Conservation (phyloP, 2,797 vertebrate genomes). For the Xiphorhynchus erythropygius region DNA sequence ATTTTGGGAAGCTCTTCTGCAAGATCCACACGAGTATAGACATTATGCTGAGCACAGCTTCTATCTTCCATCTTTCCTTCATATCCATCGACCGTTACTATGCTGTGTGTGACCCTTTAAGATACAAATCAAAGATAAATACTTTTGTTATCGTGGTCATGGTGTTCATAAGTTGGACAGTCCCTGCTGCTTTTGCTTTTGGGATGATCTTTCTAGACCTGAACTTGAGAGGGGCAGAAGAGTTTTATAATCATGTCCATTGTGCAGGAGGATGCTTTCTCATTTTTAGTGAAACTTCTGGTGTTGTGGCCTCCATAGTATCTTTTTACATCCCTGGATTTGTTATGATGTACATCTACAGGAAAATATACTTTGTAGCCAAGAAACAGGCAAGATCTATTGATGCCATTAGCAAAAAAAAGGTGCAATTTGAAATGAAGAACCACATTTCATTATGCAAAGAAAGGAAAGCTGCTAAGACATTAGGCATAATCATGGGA, state of each 20-base stretch:
- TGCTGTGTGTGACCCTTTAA: constrained; percentile 83
- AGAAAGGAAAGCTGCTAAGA: constrained; percentile 84
- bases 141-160: constrained; percentile 68
- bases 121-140: constrained; percentile 81
- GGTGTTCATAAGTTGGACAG: constrained; percentile 81
- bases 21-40: constrained; percentile 82
- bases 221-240: constrained; percentile 72
- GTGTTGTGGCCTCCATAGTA: constrained; percentile 65
- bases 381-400: constrained; percentile 81
- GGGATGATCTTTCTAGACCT: constrained; percentile 80
- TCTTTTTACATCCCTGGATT: constrained; percentile 83
- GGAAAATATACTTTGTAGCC: constrained; percentile 84
- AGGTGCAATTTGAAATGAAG: constrained; percentile 46
- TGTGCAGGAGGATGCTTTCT: constrained; percentile 78
- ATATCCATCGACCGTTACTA: constrained; percentile 84
- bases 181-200: constrained; percentile 81
- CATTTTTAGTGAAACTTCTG: constrained; percentile 78
- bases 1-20: constrained; percentile 83
- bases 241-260: constrained; percentile 55
- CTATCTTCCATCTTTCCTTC: constrained; percentile 85
- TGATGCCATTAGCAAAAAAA: constrained; percentile 33
- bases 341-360: constrained; percentile 83
- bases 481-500: constrained; percentile 82
- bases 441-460: constrained; percentile 50
- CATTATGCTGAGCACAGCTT: constrained; percentile 82